Evolutionary conservation across 2,113 vertebrate genomes (phyloP).

Genomic region (Rhombomys opimus): DNA sequence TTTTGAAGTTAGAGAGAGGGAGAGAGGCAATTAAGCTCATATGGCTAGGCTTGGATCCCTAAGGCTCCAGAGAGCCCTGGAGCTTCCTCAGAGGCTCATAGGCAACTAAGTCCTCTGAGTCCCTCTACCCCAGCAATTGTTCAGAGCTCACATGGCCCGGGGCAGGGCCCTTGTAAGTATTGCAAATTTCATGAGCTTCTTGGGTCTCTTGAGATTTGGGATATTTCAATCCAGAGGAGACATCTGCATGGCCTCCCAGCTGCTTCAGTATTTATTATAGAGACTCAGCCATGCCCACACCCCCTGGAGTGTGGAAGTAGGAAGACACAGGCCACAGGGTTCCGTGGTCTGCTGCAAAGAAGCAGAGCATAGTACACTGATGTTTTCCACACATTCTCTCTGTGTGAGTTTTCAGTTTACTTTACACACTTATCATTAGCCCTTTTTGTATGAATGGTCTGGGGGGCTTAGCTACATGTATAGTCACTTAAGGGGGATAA

Average conservation of each 20-base stretch:
- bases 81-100: background rate
- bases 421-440: background rate
- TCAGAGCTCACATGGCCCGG: background rate
- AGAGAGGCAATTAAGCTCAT: background rate
- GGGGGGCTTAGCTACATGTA: background rate
- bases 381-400: background rate
- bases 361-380: background rate
- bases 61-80: background rate
- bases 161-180: background rate
- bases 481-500: background rate
- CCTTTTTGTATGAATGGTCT: slow-evolving; percentile 14
- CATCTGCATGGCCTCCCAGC: background rate
- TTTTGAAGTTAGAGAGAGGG: background rate
- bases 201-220: background rate
- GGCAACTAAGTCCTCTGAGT: background rate
- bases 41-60: background rate
- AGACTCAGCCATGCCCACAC: background rate
- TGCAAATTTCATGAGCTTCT: background rate
- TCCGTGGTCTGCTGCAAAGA: background rate
- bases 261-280: background rate
- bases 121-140: background rate
- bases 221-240: background rate
- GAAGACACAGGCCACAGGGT: background rate
- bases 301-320: background rate
- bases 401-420: background rate